These are phyloP conservation scores for Onychomys arenicola DNA, from an alignment of 2,797 vertebrate species.

Conservation along the genomic window DNA sequence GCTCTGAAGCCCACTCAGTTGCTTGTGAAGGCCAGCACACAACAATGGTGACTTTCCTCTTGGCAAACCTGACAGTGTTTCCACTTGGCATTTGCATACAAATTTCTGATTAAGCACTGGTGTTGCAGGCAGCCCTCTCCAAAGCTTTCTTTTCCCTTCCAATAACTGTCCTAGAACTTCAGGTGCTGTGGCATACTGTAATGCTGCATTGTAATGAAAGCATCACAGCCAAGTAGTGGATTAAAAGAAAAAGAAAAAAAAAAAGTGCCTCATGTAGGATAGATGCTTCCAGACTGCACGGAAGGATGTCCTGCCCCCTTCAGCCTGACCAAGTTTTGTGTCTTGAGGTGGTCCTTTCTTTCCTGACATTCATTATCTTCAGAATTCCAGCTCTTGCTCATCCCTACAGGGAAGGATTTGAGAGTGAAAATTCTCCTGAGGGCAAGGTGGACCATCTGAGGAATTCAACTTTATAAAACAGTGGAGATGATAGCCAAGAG, in stretches of 20 bases:
- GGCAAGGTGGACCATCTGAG: not conserved
- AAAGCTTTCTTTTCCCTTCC: slow-evolving; percentile 13
- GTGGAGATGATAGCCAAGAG: not conserved
- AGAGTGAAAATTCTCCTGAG: not conserved
- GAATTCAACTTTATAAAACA: slow-evolving; percentile 1
- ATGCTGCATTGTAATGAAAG: not conserved
- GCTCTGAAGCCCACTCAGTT: not conserved
- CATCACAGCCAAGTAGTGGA: not conserved
- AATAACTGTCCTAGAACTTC: slow-evolving; percentile 14
- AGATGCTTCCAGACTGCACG: not conserved
- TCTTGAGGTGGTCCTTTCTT: slow-evolving; percentile 9
- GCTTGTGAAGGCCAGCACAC: not conserved
- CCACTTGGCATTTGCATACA: slow-evolving; percentile 57
- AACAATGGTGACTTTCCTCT: slow-evolving; percentile 71
- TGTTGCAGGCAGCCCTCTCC: slow-evolving; percentile 56
- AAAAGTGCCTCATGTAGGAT: not conserved
- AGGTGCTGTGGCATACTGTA: slow-evolving; percentile 2
- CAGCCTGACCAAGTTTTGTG: not conserved
- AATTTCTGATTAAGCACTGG: slow-evolving; percentile 71
- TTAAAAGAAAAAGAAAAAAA: not conserved
- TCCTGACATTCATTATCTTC: not conserved
- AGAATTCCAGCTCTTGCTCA: not conserved
- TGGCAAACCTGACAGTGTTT: slow-evolving; percentile 63
- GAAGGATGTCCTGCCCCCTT: slow-evolving; percentile 19
- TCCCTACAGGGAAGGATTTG: not conserved